These are phyloP conservation scores for Scomber japonicus DNA, from an alignment of 2,113 vertebrate genomes.

Conservation along the genomic window DNA sequence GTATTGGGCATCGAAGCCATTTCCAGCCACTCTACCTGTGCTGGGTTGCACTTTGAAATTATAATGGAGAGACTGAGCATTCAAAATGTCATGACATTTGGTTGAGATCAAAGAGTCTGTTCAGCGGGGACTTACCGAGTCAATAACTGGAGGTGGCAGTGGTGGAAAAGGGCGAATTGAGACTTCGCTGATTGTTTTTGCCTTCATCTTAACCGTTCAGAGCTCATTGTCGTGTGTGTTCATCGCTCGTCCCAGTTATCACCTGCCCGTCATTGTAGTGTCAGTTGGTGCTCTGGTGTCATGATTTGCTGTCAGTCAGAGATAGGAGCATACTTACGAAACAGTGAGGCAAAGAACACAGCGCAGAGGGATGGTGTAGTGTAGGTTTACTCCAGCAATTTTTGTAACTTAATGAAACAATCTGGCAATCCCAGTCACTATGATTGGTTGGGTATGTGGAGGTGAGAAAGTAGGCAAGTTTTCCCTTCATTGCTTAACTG, in stretches of 20 bases:
- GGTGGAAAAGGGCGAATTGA: not conserved
- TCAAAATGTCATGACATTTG: constrained; percentile 70
- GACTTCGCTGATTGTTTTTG: not conserved
- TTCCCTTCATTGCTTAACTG: too few species aligned
- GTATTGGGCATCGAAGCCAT: not conserved
- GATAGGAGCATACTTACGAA: too few species aligned
- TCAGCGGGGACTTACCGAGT: constrained; percentile 13
- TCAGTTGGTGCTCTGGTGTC: not conserved
- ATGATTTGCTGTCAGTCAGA: not conserved
- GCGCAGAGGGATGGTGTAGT: too few species aligned
- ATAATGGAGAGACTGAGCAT: not conserved
- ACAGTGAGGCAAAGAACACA: too few species aligned
- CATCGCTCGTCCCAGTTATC: not conserved
- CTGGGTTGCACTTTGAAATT: constrained; percentile 27
- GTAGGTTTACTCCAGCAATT: too few species aligned
- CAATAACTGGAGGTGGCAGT: constrained; percentile 18
- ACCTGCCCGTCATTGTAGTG: not conserved
- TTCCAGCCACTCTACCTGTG: constrained; percentile 12
- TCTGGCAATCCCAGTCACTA: too few species aligned
- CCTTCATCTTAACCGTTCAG: not conserved
- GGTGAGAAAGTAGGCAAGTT: too few species aligned
- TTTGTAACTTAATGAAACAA: too few species aligned
- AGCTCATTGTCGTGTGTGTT: not conserved
- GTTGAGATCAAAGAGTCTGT: constrained; percentile 36
- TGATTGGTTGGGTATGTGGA: too few species aligned